Percentiles rank a stretch among this genome's conserved stretches.
Conservation (phyloP, 2,113 vertebrate genomes). For the Clinocottus analis region DNA sequence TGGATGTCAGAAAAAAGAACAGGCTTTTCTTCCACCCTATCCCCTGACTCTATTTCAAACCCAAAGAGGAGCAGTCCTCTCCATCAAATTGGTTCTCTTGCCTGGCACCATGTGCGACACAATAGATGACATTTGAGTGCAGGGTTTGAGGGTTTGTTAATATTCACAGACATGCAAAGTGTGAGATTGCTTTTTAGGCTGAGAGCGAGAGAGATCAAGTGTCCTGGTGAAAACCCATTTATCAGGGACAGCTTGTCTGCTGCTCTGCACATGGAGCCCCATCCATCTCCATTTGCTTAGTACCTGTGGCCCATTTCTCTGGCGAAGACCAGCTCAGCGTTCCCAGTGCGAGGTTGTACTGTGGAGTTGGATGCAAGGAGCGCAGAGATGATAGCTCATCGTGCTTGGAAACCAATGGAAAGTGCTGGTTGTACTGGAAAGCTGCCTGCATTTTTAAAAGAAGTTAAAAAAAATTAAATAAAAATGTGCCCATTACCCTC, state of each 20-base stretch:
- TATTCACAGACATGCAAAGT: slow-evolving; percentile 83
- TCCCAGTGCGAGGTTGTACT: slow-evolving; percentile 28
- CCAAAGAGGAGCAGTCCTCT: slow-evolving; percentile 66
- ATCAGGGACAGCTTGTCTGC: slow-evolving; percentile 78
- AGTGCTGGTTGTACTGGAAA: neutral
- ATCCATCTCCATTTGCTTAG: slow-evolving; percentile 80
- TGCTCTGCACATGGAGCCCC: slow-evolving; percentile 70
- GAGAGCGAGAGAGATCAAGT: slow-evolving; percentile 76
- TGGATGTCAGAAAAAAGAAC: slow-evolving; percentile 61
- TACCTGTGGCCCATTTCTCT: slow-evolving; percentile 76
- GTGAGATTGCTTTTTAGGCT: slow-evolving; percentile 81
- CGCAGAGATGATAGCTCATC: slow-evolving; percentile 22
- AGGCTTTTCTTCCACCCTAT: slow-evolving; percentile 10
- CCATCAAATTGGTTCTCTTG: slow-evolving; percentile 70
- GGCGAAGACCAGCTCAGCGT: slow-evolving; percentile 53
- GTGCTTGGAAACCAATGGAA: slow-evolving; percentile 1
- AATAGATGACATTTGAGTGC: slow-evolving; percentile 79
- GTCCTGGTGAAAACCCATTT: slow-evolving; percentile 77
- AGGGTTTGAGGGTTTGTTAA: slow-evolving; percentile 78
- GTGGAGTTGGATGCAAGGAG: slow-evolving; percentile 14
- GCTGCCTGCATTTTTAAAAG: neutral
- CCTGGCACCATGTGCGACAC: slow-evolving; percentile 69
- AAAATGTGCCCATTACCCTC: neutral
- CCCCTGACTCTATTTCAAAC: slow-evolving; percentile 60
- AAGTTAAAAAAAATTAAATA: neutral